These are phyloP conservation scores for Perccottus glenii DNA, from an alignment of 2,113 vertebrate genomes.

Conservation along the genomic window DNA sequence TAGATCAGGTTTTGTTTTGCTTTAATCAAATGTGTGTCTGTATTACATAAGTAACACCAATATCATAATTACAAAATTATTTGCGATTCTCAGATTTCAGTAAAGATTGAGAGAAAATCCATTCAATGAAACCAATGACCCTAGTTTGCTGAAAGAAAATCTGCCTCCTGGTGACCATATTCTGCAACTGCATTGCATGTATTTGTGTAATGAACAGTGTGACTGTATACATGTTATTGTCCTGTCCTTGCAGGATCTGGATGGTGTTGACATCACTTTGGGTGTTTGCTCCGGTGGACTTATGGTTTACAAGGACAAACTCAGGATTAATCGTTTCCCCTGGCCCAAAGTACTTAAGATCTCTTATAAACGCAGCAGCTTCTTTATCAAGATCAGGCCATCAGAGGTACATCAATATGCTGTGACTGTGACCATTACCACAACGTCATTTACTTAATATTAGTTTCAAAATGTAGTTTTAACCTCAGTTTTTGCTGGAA, in stretches of 20 bases:
- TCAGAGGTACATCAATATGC: constrained; percentile 83
- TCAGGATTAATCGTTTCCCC: constrained; percentile 93
- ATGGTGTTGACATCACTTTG: constrained; percentile 91
- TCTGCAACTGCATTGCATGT: constrained; percentile 25
- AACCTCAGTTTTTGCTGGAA: background rate
- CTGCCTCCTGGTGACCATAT: constrained; percentile 56
- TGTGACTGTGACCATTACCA: too few relatives aligned
- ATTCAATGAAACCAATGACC: constrained; percentile 45
- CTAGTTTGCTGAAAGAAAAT: constrained; percentile 18
- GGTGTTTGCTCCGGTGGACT: constrained; percentile 95
- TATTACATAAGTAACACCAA: constrained; percentile 28
- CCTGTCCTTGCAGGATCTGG: constrained; percentile 84
- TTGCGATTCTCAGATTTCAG: background rate
- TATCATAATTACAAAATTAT: constrained; percentile 64
- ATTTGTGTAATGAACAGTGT: background rate
- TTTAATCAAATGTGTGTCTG: background rate
- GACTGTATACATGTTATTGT: background rate
- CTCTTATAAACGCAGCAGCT: constrained; percentile 96
- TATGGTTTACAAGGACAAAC: constrained; percentile 94
- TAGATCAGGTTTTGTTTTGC: too few relatives aligned
- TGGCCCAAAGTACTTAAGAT: constrained; percentile 99
- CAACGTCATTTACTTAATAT: background rate
- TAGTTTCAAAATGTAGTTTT: background rate
- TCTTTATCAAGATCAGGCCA: constrained; percentile 93
- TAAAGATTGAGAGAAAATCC: constrained; percentile 48